Evolutionary conservation across 2,113 vertebrate genomes (phyloP).

Genomic region (Ptilorrhoa leucosticta): DNA sequence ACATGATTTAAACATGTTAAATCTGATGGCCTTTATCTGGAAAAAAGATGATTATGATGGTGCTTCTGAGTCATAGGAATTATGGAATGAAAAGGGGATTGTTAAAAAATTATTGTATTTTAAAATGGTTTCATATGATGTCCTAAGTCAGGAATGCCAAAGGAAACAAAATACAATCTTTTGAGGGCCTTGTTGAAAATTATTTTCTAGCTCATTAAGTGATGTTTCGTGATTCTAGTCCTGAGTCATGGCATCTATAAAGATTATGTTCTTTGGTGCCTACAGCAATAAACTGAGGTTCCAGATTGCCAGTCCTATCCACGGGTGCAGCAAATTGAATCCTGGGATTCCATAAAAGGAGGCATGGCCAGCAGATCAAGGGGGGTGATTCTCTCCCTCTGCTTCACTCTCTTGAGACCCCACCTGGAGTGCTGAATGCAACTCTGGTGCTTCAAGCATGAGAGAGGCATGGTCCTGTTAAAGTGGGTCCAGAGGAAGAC

Average conservation of each 20-base stretch:
- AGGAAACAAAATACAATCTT: background rate
- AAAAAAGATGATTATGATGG: background rate
- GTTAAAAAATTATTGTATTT: background rate
- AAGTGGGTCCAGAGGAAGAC: background rate
- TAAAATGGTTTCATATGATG: background rate
- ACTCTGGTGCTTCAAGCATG: background rate
- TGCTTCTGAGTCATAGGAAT: background rate
- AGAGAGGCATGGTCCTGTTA: fast-evolving
- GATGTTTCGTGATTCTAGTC: background rate
- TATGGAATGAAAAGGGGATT: background rate
- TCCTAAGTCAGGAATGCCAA: background rate
- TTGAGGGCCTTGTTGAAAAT: background rate
- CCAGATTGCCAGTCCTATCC: background rate
- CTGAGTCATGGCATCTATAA: background rate
- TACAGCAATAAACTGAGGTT: background rate
- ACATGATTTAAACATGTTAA: background rate
- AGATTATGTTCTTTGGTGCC: background rate
- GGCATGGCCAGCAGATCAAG: background rate
- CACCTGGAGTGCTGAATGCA: background rate
- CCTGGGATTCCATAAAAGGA: background rate
- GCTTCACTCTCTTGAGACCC: fast-evolving
- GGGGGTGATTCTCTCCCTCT: background rate
- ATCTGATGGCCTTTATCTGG: background rate
- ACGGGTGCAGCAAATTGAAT: background rate
- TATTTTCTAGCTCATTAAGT: background rate